Evolutionary conservation across 2,113 vertebrate genomes (phyloP), one percentile per base, ranked within the genome.

Genomic region (Hippocampus mohnikei): DNA sequence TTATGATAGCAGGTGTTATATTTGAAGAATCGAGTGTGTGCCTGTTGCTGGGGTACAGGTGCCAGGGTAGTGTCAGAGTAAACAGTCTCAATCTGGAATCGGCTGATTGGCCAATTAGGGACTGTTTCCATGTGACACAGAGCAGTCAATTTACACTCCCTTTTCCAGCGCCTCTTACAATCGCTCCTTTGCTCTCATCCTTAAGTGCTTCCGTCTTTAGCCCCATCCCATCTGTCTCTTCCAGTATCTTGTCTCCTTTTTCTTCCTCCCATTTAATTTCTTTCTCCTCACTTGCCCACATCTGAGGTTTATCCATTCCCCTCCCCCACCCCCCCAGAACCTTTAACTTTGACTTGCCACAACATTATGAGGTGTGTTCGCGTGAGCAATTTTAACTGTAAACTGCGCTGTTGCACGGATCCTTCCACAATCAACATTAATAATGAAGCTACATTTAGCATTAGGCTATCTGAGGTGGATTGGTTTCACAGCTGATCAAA

Each of bases 21-120:
- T 83, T 78, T 83, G 77, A 84, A 67, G 64, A 0, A 61, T 71
- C 79, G 76, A 71, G 72, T 69, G 64, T 79, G 58, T 37, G 71
- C 5, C 23, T 79, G 79, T 85, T 77, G 78, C 71, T 23, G 69
- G 72, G 74, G 67, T 85, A 80, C 81, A 85, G 84, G 77, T 84
- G 76, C 72, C 77, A 73, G 76, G 9, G 72, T 69, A 62, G 62
- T 86, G 84, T 81, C 79, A 81, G 74, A 76, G 75, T 79, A 73
- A 85, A 80, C 71, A 66, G 76, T 77, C 82, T 88, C 87, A 85
- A 87, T 87, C 86, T 86, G 75, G 72, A 77, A 78, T 74, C 48
- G 67, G 78, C 81, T 90, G 88, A 91, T 90, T 88, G 89, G 84
- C 88, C 86, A 90, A 90, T 90, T 92, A 91, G 82, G 73, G 71